Base-by-base conservation (phyloP, 1,140 invertebrate species). In the Sitodiplosis mosellana region DNA sequence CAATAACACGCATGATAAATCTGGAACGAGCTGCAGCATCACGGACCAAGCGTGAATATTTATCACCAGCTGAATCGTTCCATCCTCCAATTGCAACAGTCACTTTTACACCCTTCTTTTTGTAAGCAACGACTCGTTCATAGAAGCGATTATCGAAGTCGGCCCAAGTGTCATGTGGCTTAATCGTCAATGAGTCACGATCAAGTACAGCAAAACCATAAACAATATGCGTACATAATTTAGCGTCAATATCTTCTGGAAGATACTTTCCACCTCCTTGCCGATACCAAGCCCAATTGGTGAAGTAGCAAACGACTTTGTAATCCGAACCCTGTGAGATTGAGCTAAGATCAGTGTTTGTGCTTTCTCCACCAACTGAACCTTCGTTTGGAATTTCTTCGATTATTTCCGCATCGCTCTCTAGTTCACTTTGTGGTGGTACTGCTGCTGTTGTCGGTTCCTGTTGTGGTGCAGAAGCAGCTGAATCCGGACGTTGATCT, bases 211-310 rank as follows among this genome's bases (percentile, higher is more conserved):
- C 88, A 60, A 93, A 95, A 1, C 87, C 88, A 55, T 93, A 93
- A 2, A 93, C 78, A 47, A 94, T 80, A 55, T 94, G 90, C 0
- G 88, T 90, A 55, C 90, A 94, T 0, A 93, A 69, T 8, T 80
- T 75, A 2, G 80, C 68, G 56, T 92, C 82, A 19, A 93, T 87
- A 54, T 90, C 73, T 54, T 80, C 79, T 6, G 87, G 87, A 7
- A 78, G 57, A 54, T 82, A 91, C 57, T 86, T 85, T n/a, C 84
- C 88, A 45, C 69, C 60, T 0, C 80, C 83, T 50, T 76, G 76
- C 41, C 87, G 74, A 56, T 88, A 89, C 83, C 87, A 91, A 12
- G 87, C 85, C 89, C 89, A 93, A 56, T 91, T 92, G 1, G 87
- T 90, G 57, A 90, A 92, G 58, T 92, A 93, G 52, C 88, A 93